These are phyloP conservation scores for Chelonoidis abingdonii DNA, from an alignment of 2,113 vertebrate species.

Conservation along the genomic window DNA sequence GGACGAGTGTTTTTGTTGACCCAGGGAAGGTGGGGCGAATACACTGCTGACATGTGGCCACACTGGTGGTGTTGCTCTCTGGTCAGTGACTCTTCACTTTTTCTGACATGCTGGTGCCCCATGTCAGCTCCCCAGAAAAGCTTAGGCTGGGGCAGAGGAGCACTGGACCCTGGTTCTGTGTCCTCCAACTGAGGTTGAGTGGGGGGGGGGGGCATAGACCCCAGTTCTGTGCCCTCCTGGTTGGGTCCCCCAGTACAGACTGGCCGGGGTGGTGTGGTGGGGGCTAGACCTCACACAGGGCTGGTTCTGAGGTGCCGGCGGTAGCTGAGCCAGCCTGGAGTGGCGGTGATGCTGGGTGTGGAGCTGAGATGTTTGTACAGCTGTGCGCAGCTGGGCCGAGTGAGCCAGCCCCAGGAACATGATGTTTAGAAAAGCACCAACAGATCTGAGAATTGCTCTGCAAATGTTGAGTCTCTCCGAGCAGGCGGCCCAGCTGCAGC, in stretches of 20 bases:
- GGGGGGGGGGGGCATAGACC: not conserved
- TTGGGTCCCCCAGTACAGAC: rapidly evolving
- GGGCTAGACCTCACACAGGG: rapidly evolving
- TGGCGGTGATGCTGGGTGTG: rapidly evolving
- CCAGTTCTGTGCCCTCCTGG: rapidly evolving
- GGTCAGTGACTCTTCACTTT: not conserved
- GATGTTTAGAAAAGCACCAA: not conserved
- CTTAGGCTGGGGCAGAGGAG: not conserved
- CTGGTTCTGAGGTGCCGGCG: rapidly evolving
- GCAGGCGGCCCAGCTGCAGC: not conserved
- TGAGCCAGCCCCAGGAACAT: not conserved
- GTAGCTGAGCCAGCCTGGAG: not conserved
- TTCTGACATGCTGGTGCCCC: not conserved
- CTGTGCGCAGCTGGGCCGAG: not conserved
- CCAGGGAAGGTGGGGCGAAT: too few species aligned
- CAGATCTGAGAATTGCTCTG: not conserved
- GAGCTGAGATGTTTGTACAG: conserved; percentile 40
- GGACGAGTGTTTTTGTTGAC: too few species aligned
- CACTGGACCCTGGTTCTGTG: not conserved
- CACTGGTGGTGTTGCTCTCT: not conserved
- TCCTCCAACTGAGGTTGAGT: not conserved
- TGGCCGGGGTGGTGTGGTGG: not conserved
- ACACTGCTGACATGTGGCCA: not conserved
- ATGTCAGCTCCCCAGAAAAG: not conserved
- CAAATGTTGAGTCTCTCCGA: rapidly evolving